Conservation (phyloP, 2,888 invertebrate species). For the Doris montereyensis region DNA sequence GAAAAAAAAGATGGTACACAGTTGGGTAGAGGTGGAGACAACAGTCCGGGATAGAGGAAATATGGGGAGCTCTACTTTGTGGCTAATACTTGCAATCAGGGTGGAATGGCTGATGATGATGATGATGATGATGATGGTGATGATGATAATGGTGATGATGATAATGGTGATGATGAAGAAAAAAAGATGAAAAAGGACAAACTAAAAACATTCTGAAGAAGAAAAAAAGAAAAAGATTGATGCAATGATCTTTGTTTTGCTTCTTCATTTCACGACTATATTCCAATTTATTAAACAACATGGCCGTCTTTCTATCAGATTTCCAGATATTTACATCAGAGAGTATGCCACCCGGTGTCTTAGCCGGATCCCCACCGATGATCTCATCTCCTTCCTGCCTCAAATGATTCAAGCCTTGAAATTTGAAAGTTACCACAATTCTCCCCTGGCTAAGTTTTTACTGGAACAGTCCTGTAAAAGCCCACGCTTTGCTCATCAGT, state of each 20-base stretch:
- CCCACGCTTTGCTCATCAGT: constrained; percentile 91
- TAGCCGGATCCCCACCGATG: constrained; percentile 85
- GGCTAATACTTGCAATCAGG: too few relatives aligned
- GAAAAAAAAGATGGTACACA: too few relatives aligned
- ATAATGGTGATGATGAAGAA: background rate
- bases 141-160: background rate
- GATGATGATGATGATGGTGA: background rate
- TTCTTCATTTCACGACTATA: too few relatives aligned
- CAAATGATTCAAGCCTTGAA: constrained; percentile 83
- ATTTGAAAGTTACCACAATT: constrained; percentile 89
- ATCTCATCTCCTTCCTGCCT: constrained; percentile 91
- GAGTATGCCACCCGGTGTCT: constrained; percentile 88
- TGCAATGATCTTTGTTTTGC: too few relatives aligned
- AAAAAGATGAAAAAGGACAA: background rate
- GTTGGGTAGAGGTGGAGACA: too few relatives aligned
- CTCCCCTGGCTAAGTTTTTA: constrained; percentile 86
- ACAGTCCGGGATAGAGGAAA: too few relatives aligned
- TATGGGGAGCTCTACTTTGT: too few relatives aligned
- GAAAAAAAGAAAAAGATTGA: too few relatives aligned
- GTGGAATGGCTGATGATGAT: too few relatives aligned
- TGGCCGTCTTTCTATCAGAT: too few relatives aligned
- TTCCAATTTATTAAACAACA: too few relatives aligned
- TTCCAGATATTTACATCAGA: constrained; percentile 92
- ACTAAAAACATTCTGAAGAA: too few relatives aligned
- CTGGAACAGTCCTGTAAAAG: constrained; percentile 87